Evolutionary conservation across 2,888 invertebrate species (phyloP).

Genomic region (Gibbula magus): DNA sequence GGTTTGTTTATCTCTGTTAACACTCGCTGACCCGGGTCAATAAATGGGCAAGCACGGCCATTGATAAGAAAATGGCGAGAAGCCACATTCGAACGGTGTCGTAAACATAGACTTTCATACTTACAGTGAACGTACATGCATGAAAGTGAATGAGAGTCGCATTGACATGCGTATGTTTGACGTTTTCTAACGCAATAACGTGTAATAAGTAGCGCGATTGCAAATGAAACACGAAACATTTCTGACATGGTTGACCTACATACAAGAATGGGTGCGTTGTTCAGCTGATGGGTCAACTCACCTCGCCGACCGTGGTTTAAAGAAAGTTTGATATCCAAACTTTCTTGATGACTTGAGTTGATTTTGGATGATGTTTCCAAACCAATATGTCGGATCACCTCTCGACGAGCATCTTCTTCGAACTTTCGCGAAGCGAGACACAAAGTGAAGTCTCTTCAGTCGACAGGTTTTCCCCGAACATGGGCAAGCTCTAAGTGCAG

Average conservation of each 20-base stretch:
- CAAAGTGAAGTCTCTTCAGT: constrained; percentile 12
- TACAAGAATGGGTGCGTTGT: constrained; percentile 12
- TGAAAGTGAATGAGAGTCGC: neutral
- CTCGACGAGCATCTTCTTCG: neutral
- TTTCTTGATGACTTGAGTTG: neutral
- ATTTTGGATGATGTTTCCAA: neutral
- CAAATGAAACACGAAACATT: constrained; percentile 7
- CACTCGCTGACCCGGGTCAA: neutral
- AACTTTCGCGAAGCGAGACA: neutral
- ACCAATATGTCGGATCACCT: neutral
- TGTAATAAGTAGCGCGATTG: neutral
- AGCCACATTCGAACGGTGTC: constrained; percentile 5
- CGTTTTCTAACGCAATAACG: neutral
- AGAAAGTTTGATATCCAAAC: constrained; percentile 14
- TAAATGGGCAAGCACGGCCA: neutral
- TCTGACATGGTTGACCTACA: constrained; percentile 13
- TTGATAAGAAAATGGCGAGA: constrained; percentile 18
- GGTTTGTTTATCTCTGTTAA: neutral
- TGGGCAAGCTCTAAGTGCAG: neutral
- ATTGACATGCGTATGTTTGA: neutral
- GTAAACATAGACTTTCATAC: neutral
- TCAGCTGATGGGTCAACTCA: constrained; percentile 21
- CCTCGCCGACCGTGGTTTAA: neutral
- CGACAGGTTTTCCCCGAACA: constrained; percentile 14
- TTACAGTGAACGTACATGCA: neutral